Base-by-base conservation (phyloP, 2,888 invertebrate species). In the Nomada lathburiana region DNA sequence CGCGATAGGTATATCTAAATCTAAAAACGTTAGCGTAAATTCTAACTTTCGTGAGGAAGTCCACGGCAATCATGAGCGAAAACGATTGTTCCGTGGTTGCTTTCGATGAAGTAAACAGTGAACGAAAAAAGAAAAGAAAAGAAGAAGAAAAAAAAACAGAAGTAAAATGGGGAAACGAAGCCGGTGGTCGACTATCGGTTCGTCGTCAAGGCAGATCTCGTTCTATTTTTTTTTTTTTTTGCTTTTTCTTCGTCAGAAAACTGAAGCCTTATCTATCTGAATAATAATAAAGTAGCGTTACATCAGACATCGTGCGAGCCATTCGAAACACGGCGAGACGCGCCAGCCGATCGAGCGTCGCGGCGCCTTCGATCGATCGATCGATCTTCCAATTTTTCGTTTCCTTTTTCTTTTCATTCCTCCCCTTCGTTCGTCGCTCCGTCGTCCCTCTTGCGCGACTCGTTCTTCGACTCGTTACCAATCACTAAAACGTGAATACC, bases 261-360 rank as follows among this genome's bases (percentile, higher is more conserved):
- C 88, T 90, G 91, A 91, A 89, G 89, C 88, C 91, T 92, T 90
- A 91, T 91, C 91, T 92, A 92, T 89, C 89, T 90, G 89, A 91
- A 90, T 89, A 90, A 90, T 90, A 89, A 91, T 92, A 90, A 91
- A 89, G 90, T 91, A 91, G 91, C 88, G 85, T 90, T 90, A 89
- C 89, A 57, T 90, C 88, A 88, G 88, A 91, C 86, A 88, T 89
- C 82, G 87, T 83, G 87, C 87, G 89, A 85, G 88, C 88, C 89
- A 81, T 78, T 83, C 88, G 90, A 88, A 89, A 86, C 84, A 75
- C 84, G 80, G 73, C 68, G 80, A 77, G 85, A 81, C 83, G 86
- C 75, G 47, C 47, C 53, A 47, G 18, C 64, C 0, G 18, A 20
- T 26, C 63, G 42, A 36, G 36, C 64, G 20, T 70, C 75, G 78